A percentile compares a stretch with the other conserved stretches of the same genome.
phyloP scores from a whole-genome alignment of 1,140 invertebrate genomes.

The Hylaeus volcanicus region DNA sequence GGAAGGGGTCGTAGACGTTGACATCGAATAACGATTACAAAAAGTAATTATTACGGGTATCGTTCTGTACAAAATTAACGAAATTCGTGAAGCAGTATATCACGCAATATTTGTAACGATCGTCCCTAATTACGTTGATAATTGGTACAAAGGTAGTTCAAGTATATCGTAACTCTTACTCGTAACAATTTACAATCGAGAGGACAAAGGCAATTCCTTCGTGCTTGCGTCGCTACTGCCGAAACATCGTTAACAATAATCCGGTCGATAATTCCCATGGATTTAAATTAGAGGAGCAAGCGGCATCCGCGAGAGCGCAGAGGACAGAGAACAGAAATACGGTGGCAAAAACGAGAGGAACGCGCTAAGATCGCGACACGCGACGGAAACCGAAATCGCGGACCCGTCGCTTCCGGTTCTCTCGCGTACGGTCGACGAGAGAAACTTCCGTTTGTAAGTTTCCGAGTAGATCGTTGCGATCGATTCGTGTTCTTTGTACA shows the following conservation, averaged over 20 bases:
- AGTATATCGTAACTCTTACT: background rate
- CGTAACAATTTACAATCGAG: background rate
- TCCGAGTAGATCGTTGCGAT: slow-evolving; percentile 43
- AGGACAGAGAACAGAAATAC: slow-evolving; percentile 11
- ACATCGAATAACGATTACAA: background rate
- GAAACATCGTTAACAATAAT: background rate
- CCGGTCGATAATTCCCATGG: background rate
- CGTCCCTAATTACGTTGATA: background rate
- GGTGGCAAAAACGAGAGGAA: background rate
- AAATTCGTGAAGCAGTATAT: background rate
- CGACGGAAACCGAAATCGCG: no score
- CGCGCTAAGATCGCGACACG: background rate
- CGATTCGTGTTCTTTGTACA: slow-evolving; percentile 44
- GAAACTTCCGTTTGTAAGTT: background rate
- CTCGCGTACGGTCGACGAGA: background rate
- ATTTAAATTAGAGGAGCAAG: background rate
- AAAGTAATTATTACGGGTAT: background rate
- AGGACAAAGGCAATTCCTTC: no score
- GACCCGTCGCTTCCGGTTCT: slow-evolving; percentile 34
- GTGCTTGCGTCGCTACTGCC: no score
- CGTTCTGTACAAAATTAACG: background rate
- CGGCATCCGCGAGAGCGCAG: background rate
- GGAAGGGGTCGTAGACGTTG: no score
- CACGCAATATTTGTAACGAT: background rate
- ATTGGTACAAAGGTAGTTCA: background rate